A percentile compares a stretch with the other conserved stretches of the same genome.
phyloP scores from a whole-genome alignment of 2,113 vertebrate genomes.

The Gopherus flavomarginatus region DNA sequence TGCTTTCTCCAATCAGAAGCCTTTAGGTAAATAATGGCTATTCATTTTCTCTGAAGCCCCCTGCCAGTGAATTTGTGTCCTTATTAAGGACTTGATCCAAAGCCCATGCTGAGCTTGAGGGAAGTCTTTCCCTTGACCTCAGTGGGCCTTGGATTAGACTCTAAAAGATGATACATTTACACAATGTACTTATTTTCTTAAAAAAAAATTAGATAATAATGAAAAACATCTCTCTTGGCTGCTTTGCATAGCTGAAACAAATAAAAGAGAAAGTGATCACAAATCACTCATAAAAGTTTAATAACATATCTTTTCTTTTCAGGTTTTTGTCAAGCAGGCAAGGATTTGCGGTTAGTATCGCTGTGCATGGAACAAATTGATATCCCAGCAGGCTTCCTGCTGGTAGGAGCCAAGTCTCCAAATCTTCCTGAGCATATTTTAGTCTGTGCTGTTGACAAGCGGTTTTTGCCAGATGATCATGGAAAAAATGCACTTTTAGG shows the following conservation, averaged over 20 bases:
- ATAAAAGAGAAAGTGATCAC: background rate
- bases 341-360: conserved; percentile 95
- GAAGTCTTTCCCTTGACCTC: background rate
- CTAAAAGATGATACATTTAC: background rate
- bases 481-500: conserved; percentile 99
- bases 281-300: conserved; percentile 5
- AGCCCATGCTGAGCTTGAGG: background rate
- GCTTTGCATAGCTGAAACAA: background rate
- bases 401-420: conserved; percentile 97
- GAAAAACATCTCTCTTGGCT: background rate
- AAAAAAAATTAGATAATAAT: background rate
- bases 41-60: background rate
- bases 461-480: conserved; percentile 96
- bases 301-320: conserved; percentile 39
- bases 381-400: conserved; percentile 92
- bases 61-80: background rate
- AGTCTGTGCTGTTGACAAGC: conserved; percentile 95
- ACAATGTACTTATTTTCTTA: background rate
- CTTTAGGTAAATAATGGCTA: background rate
- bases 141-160: background rate
- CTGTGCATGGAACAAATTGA: conserved; percentile 92
- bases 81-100: background rate
- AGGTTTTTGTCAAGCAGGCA: conserved; percentile 99
- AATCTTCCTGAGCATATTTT: conserved; percentile 96
- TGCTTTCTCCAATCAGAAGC: background rate